These are phyloP conservation scores for Indri indri DNA, from an alignment of 2,113 vertebrate genomes.

Conservation along the genomic window DNA sequence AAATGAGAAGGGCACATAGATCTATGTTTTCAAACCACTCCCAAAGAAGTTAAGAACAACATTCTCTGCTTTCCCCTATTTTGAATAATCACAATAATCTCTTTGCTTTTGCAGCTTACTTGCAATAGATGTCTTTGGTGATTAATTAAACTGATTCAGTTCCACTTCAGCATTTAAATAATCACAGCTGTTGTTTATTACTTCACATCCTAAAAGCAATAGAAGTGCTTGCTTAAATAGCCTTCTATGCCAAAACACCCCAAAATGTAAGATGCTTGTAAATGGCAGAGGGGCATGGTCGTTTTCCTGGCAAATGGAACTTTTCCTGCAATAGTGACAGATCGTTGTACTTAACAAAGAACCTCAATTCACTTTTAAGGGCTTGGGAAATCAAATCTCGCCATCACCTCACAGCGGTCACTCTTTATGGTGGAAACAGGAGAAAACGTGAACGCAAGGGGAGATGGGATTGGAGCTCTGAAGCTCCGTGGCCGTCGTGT, in stretches of 20 bases:
- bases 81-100: neutral
- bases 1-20: neutral
- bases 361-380: neutral
- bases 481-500: accelerated
- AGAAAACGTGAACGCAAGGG: neutral
- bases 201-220: neutral
- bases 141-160: constrained; percentile 41
- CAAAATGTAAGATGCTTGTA: neutral
- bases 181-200: neutral
- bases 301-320: neutral
- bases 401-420: neutral
- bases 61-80: neutral
- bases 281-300: neutral
- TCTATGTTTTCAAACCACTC: neutral
- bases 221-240: neutral
- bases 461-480: no score
- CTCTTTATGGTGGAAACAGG: neutral
- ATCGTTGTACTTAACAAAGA: neutral
- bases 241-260: neutral
- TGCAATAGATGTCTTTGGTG: constrained; percentile 29
- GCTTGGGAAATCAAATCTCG: neutral
- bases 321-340: neutral
- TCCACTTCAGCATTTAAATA: neutral
- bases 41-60: neutral
- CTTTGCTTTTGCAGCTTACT: neutral